These are phyloP conservation scores for Arremon aurantiirostris DNA, from an alignment of 2,797 vertebrate genomes.

Conservation along the genomic window DNA sequence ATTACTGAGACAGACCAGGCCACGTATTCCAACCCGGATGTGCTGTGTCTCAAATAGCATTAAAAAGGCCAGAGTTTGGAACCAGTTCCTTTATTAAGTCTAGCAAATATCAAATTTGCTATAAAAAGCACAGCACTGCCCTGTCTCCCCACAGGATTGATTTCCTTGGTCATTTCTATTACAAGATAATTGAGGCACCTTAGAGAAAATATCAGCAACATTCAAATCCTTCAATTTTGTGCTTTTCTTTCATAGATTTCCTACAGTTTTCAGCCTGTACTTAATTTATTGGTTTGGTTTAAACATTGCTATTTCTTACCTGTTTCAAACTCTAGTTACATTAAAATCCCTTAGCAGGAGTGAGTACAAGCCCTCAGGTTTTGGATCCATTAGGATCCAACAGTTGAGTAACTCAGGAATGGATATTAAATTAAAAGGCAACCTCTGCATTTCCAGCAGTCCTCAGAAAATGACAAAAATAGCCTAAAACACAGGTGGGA, in stretches of 20 bases:
- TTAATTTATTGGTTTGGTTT: not conserved
- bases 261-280: not conserved
- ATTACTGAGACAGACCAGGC: not conserved
- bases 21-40: not conserved
- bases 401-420: not conserved
- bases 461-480: not conserved
- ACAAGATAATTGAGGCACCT: not conserved
- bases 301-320: not conserved
- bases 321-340: not conserved
- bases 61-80: conserved; percentile 5
- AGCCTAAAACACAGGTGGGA: not conserved
- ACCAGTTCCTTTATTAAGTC: conserved; percentile 9
- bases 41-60: conserved; percentile 22
- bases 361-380: not conserved
- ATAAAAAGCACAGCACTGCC: not conserved
- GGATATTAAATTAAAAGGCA: not conserved
- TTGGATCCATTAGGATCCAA: not conserved
- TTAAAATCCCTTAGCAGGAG: not conserved
- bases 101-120: conserved; percentile 12
- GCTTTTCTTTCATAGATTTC: not conserved
- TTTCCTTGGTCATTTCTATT: not conserved
- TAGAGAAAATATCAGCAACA: not conserved
- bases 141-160: not conserved
- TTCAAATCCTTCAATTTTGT: not conserved
- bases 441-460: not conserved